Base-by-base conservation (phyloP, 2,888 invertebrate species). In the Leuctra nigra region DNA sequence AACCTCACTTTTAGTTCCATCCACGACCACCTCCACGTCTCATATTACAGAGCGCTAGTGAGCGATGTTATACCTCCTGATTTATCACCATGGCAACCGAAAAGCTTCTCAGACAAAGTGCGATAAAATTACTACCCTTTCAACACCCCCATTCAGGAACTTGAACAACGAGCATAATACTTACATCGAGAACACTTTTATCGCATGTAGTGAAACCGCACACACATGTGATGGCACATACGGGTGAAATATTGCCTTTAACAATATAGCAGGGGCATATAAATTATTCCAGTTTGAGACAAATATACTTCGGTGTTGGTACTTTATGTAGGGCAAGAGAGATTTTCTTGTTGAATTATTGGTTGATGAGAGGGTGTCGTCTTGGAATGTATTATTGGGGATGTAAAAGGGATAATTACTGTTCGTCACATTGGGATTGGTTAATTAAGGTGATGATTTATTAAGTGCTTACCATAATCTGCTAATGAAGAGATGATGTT, bases 151-250 rank as follows among this genome's bases (percentile, higher is more conserved):
- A 4, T 44, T 44, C n/a, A n/a, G n/a, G n/a, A n/a, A n/a, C n/a
- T n/a, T n/a, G n/a, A 13, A 14, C 39, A 20, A 39, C 18, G 16
- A 18, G 39, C 39, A 35, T n/a, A 33, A 50, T 50, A 50, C 35
- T 50, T 35, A 35, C 33, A 50, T 50, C 35, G 50, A 50, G 50
- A 22, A 50, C 50, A 50, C 35, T 50, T 50, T 50, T 50, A 50
- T 50, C 50, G 50, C 50, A 14, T 39, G 7, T 35, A 20, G 22
- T 13, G 50, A 23, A 23, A 44, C 16, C 33, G 35, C 50, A 50
- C 50, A 35, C 18, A 23, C 50, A 23, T 29, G 4, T 44, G 4
- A 20, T 23, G 18, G 4, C 11, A 41, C 36, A 36, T 36, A 29
- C 6, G 11, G 6, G 6, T 7, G 7, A 29, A 29, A 29, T 29